phyloP scores from a whole-genome alignment of 2,113 vertebrate species.

The Shinisaurus crocodilurus region DNA sequence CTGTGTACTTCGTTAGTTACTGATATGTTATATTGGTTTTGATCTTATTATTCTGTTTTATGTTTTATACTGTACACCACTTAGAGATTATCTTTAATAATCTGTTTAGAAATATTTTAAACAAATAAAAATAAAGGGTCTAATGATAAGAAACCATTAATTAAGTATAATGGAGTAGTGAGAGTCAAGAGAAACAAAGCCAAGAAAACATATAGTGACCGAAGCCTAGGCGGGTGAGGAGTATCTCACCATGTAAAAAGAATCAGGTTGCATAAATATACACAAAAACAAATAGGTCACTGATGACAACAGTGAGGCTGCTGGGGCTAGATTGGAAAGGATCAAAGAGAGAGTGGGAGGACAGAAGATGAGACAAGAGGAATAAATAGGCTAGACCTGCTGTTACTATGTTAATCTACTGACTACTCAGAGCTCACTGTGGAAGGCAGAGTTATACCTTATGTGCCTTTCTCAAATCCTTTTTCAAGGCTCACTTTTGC shows the following conservation, averaged over 20 bases:
- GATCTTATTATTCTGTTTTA: too few species aligned
- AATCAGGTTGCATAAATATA: constrained; percentile 29
- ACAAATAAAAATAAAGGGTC: too few species aligned
- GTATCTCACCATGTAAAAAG: not conserved
- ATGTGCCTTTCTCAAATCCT: not conserved
- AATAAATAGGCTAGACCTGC: constrained; percentile 60
- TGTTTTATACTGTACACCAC: too few species aligned
- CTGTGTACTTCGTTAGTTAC: too few species aligned
- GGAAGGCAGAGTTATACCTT: constrained; percentile 22
- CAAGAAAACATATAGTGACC: not conserved
- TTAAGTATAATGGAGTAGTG: not conserved
- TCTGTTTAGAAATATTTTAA: too few species aligned
- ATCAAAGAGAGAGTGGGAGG: constrained; percentile 68
- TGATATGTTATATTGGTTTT: too few species aligned
- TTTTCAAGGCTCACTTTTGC: constrained; percentile 36
- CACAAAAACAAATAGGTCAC: constrained; percentile 14
- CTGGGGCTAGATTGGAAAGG: constrained; percentile 58
- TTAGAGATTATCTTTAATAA: too few species aligned
- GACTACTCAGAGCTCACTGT: constrained; percentile 31
- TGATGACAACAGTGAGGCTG: constrained; percentile 57
- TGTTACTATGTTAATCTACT: constrained; percentile 64
- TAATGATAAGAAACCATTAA: not conserved
- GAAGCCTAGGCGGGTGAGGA: not conserved
- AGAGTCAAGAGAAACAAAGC: not conserved
- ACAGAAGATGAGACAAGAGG: constrained; percentile 46